Evolutionary conservation across 2,888 invertebrate species (phyloP).

Genomic region (Loripinus fragilis): DNA sequence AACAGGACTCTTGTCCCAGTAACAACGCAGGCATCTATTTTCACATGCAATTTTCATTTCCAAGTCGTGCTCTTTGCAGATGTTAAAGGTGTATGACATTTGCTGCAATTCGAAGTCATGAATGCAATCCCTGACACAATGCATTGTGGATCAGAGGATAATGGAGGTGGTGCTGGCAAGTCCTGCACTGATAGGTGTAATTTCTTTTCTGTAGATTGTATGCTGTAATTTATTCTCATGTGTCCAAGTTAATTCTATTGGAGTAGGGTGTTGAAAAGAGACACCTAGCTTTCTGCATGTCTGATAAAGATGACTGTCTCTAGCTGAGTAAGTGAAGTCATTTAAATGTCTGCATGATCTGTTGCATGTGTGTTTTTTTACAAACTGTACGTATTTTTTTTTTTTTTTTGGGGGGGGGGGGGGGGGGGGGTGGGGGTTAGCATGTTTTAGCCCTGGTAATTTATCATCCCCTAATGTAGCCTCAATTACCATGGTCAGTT

Average conservation of each 20-base stretch:
- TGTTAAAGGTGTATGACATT: slow-evolving; percentile 43
- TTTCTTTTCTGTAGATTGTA: not conserved
- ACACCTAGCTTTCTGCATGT: slow-evolving; percentile 23
- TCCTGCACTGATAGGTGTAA: not conserved
- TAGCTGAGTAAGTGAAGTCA: not conserved
- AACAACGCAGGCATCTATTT: slow-evolving; percentile 32
- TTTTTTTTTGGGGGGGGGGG: too few species aligned
- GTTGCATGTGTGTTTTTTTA: not conserved
- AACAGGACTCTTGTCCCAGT: slow-evolving; percentile 30
- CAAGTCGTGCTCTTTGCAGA: slow-evolving; percentile 37
- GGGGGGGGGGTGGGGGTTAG: too few species aligned
- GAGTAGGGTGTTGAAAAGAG: not conserved
- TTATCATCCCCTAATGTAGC: too few species aligned
- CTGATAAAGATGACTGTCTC: not conserved
- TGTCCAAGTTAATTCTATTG: not conserved
- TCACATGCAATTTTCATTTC: slow-evolving; percentile 43
- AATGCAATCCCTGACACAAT: slow-evolving; percentile 23
- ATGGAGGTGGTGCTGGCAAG: slow-evolving; percentile 19
- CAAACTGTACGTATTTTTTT: not conserved
- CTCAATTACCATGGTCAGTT: too few species aligned
- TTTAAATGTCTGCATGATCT: not conserved
- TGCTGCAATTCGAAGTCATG: slow-evolving; percentile 29
- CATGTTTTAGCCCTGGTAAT: not conserved
- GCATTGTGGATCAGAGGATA: slow-evolving; percentile 9
- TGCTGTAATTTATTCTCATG: too few species aligned